Evolutionary conservation across 2,888 invertebrate species (phyloP).

Genomic region (Temnothorax rugatulus): DNA sequence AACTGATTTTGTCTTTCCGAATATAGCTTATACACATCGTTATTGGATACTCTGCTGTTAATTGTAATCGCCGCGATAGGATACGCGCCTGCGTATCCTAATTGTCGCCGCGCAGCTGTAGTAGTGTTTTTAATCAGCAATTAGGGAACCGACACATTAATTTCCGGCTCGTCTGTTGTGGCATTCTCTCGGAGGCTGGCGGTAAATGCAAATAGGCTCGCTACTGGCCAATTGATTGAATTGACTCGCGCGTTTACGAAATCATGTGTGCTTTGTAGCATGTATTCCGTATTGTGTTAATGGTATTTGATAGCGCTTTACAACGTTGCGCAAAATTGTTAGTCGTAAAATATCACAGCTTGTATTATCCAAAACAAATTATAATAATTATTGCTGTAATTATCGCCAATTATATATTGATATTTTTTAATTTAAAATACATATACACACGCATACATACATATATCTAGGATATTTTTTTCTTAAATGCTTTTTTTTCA

Average conservation of each 20-base stretch:
- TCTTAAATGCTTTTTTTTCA: no score
- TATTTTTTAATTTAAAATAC: conserved; percentile 9
- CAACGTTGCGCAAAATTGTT: background rate
- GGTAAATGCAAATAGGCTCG: conserved; percentile 84
- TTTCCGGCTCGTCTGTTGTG: conserved; percentile 84
- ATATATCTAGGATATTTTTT: no score
- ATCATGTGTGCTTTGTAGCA: conserved; percentile 20
- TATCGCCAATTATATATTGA: background rate
- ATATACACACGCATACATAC: background rate
- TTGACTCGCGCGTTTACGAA: conserved; percentile 78
- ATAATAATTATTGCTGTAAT: background rate
- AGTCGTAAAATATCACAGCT: background rate
- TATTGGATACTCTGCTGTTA: background rate
- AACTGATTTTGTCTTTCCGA: background rate
- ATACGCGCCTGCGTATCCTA: conserved; percentile 18
- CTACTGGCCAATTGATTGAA: conserved; percentile 84
- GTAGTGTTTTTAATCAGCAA: conserved; percentile 85
- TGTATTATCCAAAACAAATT: background rate
- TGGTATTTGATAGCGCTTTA: conserved; percentile 6
- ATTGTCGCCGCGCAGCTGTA: conserved; percentile 19
- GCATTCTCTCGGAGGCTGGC: conserved; percentile 79
- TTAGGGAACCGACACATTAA: conserved; percentile 85
- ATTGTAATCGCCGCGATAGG: background rate
- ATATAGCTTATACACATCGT: background rate
- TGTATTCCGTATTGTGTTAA: background rate